Evolutionary conservation across 2,888 invertebrate genomes (phyloP), one percentile per base, ranked within the genome.

Genomic region (Machimus atricapillus): DNA sequence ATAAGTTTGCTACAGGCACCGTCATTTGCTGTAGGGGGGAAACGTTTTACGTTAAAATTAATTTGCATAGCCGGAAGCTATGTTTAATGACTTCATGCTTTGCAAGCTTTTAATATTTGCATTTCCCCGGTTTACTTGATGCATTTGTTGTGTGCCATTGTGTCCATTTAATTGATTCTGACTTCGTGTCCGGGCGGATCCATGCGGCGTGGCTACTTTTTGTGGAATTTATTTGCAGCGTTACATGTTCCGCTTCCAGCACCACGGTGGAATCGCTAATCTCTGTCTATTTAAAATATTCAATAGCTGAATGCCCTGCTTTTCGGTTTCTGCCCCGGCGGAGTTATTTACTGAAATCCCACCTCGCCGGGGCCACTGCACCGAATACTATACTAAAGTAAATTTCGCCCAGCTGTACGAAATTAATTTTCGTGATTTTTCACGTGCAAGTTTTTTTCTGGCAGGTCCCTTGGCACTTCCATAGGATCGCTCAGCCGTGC

Each of bases 61-160:
- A 78, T 78, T 78, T 78, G 78, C 78, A 78, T 78, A 40, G 19
- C 43, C 37, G 40, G 78, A 43, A 78, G 78, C 78, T 43, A 37
- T 78, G 43, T 78, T 78, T 78, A 78, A 78, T 78, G 78, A 78
- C 40, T 43, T 78, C 23, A 78, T 78, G 40, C 40, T 78, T 40
- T 78, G 23, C 76, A 43, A 78, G 43, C 78, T 78, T 78, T 78
- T 78, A 78, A 78, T 78, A 78, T 78, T 78, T 40, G 78, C 78
- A 78, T 78, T 78, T 43, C 12, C 40, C 43, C 40, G 43, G 78
- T n/a, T 43, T 37, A 43, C 43, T 43, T 40, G 78, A 37, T 23
- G 43, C 78, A 43, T 78, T 78, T 78, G 46, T 43, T 78, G 66
- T 40, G 23, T 78, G 37, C 23, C 40, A 40, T 43, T 76, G 76